A percentile compares a stretch with the other conserved stretches of the same genome.
Conservation (phyloP, 2,113 vertebrate genomes). For the Lepisosteus osseus region DNA sequence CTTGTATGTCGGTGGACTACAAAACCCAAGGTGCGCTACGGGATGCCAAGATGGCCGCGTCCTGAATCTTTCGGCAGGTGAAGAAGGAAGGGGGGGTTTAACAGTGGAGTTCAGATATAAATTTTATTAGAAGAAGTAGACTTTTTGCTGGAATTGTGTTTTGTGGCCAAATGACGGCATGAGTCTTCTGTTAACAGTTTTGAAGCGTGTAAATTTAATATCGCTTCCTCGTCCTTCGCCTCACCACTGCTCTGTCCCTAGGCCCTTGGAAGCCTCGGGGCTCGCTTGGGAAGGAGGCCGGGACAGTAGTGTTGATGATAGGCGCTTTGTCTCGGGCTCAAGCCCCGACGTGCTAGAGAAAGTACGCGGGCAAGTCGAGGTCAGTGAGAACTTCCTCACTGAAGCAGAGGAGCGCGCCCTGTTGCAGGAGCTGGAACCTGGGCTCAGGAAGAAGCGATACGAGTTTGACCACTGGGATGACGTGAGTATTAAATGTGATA, state of each 20-base stretch:
- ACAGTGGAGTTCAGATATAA: too few relatives aligned
- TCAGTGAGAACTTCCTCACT: slow-evolving; percentile 72
- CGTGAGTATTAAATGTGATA: slow-evolving; percentile 51
- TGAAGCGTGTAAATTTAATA: slow-evolving; percentile 11
- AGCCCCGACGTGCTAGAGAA: slow-evolving; percentile 45
- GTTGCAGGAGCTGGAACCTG: slow-evolving; percentile 70
- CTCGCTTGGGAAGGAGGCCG: slow-evolving; percentile 9
- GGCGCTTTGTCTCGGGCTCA: slow-evolving; percentile 42
- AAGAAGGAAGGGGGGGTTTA: slow-evolving; percentile 9
- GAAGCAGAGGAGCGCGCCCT: slow-evolving; percentile 72
- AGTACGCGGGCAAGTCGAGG: slow-evolving; percentile 59
- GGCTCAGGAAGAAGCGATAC: slow-evolving; percentile 75
- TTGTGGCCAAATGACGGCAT: slow-evolving; percentile 21
- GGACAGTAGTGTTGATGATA: neutral
- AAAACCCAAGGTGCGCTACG: slow-evolving; percentile 48
- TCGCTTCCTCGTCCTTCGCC: neutral
- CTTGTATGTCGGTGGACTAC: slow-evolving; percentile 25
- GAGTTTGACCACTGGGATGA: slow-evolving; percentile 86
- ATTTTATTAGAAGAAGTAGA: neutral
- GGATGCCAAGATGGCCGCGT: slow-evolving; percentile 49
- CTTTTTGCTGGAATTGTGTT: neutral
- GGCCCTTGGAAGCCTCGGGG: neutral
- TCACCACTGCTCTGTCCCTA: neutral
- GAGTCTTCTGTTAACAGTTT: slow-evolving; percentile 27
- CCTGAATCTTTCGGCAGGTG: neutral